Evolutionary conservation across 2,797 vertebrate species (phyloP).

Genomic region (Schizopygopsis malacanthus): DNA sequence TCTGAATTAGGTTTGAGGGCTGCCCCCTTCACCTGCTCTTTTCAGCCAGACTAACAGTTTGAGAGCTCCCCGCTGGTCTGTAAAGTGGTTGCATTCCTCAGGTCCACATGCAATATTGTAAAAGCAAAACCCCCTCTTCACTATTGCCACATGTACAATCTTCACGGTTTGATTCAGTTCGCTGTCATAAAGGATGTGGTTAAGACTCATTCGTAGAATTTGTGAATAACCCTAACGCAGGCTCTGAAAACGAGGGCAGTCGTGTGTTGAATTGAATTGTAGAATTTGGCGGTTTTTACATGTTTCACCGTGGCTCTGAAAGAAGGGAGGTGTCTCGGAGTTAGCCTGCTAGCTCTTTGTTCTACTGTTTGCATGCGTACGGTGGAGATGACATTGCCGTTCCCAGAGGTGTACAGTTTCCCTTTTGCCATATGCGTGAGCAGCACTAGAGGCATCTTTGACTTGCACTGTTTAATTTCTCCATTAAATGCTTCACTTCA

Average conservation of each 20-base stretch:
- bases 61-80: neutral
- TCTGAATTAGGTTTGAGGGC: neutral
- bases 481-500: neutral
- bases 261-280: neutral
- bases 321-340: conserved; percentile 5
- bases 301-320: neutral
- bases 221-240: conserved; percentile 7
- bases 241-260: neutral
- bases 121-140: conserved; percentile 9
- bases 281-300: conserved; percentile 4
- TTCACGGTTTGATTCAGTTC: neutral
- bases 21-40: neutral
- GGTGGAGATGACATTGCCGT: conserved; percentile 23
- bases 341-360: conserved; percentile 38
- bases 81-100: neutral
- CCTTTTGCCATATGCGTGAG: conserved; percentile 24
- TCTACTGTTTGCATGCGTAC: conserved; percentile 33
- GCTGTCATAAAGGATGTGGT: conserved; percentile 38
- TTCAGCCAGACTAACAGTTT: neutral
- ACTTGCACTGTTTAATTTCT: neutral
- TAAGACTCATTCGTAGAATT: conserved; percentile 36
- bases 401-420: conserved; percentile 57
- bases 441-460: neutral
- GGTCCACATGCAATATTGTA: neutral
- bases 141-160: neutral